Evolutionary conservation across 2,888 invertebrate species (phyloP).

Genomic region (Drosophila cracens): DNA sequence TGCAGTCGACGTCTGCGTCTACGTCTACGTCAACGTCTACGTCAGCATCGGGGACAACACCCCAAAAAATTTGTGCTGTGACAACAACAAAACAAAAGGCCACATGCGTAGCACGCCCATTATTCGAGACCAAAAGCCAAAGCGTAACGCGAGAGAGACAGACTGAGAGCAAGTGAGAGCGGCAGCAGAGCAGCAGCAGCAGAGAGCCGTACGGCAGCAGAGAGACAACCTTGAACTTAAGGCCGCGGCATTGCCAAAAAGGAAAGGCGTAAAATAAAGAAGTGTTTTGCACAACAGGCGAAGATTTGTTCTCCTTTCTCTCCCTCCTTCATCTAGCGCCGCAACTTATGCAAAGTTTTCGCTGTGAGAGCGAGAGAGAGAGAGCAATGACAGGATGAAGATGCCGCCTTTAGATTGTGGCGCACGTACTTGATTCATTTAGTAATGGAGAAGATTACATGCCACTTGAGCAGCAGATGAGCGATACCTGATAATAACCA

Average conservation of each 20-base stretch:
- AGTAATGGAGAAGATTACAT: conserved; percentile 48
- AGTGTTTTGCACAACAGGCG: conserved; percentile 19
- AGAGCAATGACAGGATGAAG: background rate
- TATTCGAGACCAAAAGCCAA: conserved; percentile 32
- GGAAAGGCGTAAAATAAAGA: conserved; percentile 50
- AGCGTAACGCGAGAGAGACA: conserved; percentile 10
- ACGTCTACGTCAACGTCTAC: conserved; percentile 9
- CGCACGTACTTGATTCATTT: conserved; percentile 60
- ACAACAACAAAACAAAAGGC: conserved; percentile 35
- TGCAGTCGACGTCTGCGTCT: conserved; percentile 28
- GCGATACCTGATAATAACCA: conserved; percentile 2
- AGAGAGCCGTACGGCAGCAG: conserved; percentile 29
- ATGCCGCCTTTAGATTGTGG: background rate
- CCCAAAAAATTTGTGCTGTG: conserved; percentile 44
- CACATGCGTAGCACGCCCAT: conserved; percentile 60
- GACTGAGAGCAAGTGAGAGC: conserved; percentile 14
- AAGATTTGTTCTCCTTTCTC: conserved; percentile 31
- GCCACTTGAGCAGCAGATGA: conserved; percentile 38
- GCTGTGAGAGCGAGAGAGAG: background rate
- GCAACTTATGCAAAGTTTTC: conserved; percentile 61
- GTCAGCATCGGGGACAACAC: conserved; percentile 56
- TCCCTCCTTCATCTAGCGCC: conserved; percentile 12
- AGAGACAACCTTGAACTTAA: conserved; percentile 71
- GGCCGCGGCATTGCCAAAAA: conserved; percentile 53
- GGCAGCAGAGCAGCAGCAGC: conserved; percentile 15